Conservation (phyloP, 2,888 invertebrate genomes). For the Drosophila macrospina region DNA sequence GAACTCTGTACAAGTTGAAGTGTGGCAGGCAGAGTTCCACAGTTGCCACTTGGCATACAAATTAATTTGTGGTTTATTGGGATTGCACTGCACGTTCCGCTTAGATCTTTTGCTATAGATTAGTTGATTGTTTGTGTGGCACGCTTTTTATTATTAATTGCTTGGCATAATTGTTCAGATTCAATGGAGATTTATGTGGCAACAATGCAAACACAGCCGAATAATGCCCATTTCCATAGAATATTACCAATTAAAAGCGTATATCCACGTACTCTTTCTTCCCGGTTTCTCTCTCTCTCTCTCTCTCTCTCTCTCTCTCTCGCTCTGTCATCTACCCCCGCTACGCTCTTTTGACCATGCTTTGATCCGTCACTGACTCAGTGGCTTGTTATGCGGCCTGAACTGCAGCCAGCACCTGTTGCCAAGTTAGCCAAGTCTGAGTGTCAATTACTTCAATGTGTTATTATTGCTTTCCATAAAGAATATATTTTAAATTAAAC, state of each 20-base stretch:
- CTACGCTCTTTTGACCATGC: neutral
- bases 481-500: neutral
- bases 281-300: too few species aligned
- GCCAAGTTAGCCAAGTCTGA: neutral
- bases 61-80: constrained; percentile 60
- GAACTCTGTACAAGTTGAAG: neutral
- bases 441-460: too few species aligned
- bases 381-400: neutral
- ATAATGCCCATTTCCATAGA: constrained; percentile 4
- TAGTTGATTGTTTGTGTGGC: constrained; percentile 41
- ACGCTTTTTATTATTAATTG: constrained; percentile 65
- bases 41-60: constrained; percentile 60
- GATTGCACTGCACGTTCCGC: constrained; percentile 53
- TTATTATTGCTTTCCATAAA: too few species aligned
- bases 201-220: constrained; percentile 10
- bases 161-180: constrained; percentile 67
- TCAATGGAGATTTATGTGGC: constrained; percentile 65
- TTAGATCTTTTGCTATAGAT: constrained; percentile 50
- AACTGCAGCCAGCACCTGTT: neutral
- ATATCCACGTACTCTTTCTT: too few species aligned
- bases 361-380: constrained; percentile 11
- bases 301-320: neutral
- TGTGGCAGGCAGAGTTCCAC: constrained; percentile 11
- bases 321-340: neutral
- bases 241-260: constrained; percentile 54